Evolutionary conservation across 2,113 vertebrate species (phyloP).

Genomic region (Cygnus atratus): DNA sequence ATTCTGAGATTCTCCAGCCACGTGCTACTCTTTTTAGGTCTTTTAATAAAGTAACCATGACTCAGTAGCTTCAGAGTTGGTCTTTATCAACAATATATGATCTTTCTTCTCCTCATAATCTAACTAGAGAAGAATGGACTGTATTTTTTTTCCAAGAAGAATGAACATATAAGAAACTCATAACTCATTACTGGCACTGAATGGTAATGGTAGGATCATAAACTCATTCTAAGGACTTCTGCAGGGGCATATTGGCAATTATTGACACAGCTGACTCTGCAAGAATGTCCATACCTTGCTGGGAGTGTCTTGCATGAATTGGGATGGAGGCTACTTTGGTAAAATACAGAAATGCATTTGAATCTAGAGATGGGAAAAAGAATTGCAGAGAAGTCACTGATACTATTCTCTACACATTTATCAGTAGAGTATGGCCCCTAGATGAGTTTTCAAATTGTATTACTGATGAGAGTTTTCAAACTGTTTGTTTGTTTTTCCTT

Average conservation of each 20-base stretch:
- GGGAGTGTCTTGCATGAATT: background rate
- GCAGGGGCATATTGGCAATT: background rate
- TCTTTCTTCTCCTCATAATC: background rate
- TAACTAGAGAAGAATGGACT: background rate
- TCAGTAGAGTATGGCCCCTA: background rate
- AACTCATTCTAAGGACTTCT: background rate
- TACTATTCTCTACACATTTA: background rate
- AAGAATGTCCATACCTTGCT: background rate
- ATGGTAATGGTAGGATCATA: background rate
- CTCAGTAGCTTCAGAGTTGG: background rate
- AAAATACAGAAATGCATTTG: background rate
- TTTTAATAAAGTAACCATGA: background rate
- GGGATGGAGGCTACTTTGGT: background rate
- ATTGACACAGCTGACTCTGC: background rate
- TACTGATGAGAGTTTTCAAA: background rate
- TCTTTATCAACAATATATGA: background rate
- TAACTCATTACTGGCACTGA: background rate
- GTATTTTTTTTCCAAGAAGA: background rate
- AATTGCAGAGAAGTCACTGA: background rate
- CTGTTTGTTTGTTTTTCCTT: background rate
- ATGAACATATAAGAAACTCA: background rate
- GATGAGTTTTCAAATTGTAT: background rate
- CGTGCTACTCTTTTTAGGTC: background rate
- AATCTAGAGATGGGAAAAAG: background rate
- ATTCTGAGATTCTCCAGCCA: background rate